These are phyloP conservation scores for Parotocinclus haroldoi DNA, from an alignment of 2,797 vertebrate species.

Conservation along the genomic window DNA sequence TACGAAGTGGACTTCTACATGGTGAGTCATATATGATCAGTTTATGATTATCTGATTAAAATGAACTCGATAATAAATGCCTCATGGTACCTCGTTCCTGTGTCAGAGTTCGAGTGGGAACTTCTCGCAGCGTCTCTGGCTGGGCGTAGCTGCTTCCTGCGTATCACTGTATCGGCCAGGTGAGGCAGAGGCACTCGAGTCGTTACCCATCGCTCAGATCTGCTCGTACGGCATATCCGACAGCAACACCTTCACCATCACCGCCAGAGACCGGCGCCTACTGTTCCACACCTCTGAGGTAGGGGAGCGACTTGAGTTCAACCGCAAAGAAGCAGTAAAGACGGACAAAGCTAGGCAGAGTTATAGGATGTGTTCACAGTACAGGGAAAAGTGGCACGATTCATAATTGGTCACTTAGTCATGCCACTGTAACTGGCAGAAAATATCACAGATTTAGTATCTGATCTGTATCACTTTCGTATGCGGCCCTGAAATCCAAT, in stretches of 20 bases:
- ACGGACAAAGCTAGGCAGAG: too few relatives aligned
- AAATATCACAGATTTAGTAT: too few relatives aligned
- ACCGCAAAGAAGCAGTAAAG: too few relatives aligned
- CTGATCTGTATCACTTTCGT: too few relatives aligned
- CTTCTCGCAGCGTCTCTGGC: conserved; percentile 82
- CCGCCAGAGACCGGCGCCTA: conserved; percentile 82
- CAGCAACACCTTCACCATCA: conserved; percentile 85
- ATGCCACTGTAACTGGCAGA: too few relatives aligned
- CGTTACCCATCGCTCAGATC: conserved; percentile 84
- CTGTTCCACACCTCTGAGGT: conserved; percentile 90
- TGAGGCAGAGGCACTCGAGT: conserved; percentile 85
- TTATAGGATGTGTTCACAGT: too few relatives aligned
- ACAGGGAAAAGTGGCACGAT: too few relatives aligned
- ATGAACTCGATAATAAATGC: background rate
- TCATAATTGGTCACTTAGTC: too few relatives aligned
- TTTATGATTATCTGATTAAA: background rate
- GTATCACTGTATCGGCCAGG: conserved; percentile 86
- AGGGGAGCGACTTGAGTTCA: conserved; percentile 7
- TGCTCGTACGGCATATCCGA: conserved; percentile 85
- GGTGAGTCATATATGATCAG: conserved; percentile 55
- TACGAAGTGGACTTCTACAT: conserved; percentile 83
- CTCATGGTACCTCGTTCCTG: too few relatives aligned
- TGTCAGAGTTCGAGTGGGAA: conserved; percentile 78
- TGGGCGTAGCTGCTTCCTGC: conserved; percentile 82
- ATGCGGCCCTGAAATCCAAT: too few relatives aligned